Conservation (phyloP, 2,797 vertebrate genomes). For the Microcaecilia unicolor region DNA sequence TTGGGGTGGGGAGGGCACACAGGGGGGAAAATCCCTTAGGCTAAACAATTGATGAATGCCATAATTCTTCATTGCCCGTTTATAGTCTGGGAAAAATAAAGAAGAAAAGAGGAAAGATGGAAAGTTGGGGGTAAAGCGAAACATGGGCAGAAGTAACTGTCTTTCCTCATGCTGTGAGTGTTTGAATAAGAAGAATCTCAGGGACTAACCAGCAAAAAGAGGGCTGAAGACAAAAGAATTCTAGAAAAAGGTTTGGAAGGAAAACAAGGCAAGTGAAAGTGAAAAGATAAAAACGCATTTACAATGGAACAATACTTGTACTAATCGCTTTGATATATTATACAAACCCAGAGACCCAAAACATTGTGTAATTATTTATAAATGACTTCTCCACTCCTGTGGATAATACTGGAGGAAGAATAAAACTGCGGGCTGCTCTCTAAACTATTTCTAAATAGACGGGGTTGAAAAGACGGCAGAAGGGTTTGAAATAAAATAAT, state of each 20-base stretch:
- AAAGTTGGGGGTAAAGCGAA: slow-evolving; percentile 69
- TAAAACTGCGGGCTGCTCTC: slow-evolving; percentile 92
- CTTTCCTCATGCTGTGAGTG: slow-evolving; percentile 87
- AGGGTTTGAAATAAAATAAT: slow-evolving; percentile 87
- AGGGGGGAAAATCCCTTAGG: slow-evolving; percentile 41
- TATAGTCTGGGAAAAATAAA: slow-evolving; percentile 61
- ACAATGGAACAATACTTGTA: slow-evolving; percentile 97
- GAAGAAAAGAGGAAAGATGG: slow-evolving; percentile 56
- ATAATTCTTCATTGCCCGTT: slow-evolving; percentile 59
- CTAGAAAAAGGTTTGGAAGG: slow-evolving; percentile 86
- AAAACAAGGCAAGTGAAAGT: slow-evolving; percentile 86
- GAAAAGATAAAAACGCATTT: slow-evolving; percentile 81
- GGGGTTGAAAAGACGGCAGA: slow-evolving; percentile 72
- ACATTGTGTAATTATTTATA: slow-evolving; percentile 99
- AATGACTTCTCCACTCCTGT: slow-evolving; percentile 87
- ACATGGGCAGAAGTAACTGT: slow-evolving; percentile 72
- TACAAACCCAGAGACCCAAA: slow-evolving; percentile 98
- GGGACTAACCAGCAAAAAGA: slow-evolving; percentile 92
- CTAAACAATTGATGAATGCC: slow-evolving; percentile 61
- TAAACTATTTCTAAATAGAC: slow-evolving; percentile 86
- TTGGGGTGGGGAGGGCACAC: no score
- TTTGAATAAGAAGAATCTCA: slow-evolving; percentile 94
- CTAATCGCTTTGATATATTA: slow-evolving; percentile 99
- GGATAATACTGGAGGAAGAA: slow-evolving; percentile 82
- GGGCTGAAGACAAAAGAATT: slow-evolving; percentile 87